These are phyloP conservation scores for Erebia palarica DNA, from an alignment of 2,888 invertebrate species.

Conservation along the genomic window DNA sequence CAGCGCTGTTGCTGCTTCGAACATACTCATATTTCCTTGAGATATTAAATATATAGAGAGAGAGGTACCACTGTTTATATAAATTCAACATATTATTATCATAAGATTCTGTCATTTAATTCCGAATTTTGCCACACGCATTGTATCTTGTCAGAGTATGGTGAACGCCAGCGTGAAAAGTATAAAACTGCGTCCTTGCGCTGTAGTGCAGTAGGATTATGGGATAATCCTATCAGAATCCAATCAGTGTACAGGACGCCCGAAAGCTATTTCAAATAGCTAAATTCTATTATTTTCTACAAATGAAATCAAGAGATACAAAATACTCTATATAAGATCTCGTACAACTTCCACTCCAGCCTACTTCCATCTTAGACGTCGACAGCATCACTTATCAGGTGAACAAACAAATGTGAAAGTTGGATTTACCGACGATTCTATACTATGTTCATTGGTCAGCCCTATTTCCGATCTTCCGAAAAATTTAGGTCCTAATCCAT, in stretches of 20 bases:
- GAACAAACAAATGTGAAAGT: too few species aligned
- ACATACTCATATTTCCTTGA: background rate
- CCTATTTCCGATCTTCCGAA: too few species aligned
- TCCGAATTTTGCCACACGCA: background rate
- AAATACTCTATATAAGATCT: background rate
- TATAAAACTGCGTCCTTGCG: background rate
- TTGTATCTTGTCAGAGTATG: background rate
- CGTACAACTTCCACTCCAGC: background rate
- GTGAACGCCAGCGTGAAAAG: background rate
- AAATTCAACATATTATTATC: too few species aligned
- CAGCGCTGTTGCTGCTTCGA: background rate
- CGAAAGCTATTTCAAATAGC: conserved; percentile 24
- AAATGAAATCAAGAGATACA: background rate
- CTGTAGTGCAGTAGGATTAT: conserved; percentile 25
- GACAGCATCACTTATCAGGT: too few species aligned
- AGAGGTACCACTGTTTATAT: too few species aligned
- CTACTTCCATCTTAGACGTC: too few species aligned
- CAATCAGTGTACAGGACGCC: conserved; percentile 33
- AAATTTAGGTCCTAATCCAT: too few species aligned
- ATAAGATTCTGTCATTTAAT: too few species aligned
- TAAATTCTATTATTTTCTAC: background rate
- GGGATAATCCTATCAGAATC: conserved; percentile 33
- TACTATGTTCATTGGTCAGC: too few species aligned
- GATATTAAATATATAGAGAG: background rate
- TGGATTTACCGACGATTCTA: too few species aligned